Base-by-base conservation (phyloP, 2,797 vertebrate species). In the Avahi laniger region DNA sequence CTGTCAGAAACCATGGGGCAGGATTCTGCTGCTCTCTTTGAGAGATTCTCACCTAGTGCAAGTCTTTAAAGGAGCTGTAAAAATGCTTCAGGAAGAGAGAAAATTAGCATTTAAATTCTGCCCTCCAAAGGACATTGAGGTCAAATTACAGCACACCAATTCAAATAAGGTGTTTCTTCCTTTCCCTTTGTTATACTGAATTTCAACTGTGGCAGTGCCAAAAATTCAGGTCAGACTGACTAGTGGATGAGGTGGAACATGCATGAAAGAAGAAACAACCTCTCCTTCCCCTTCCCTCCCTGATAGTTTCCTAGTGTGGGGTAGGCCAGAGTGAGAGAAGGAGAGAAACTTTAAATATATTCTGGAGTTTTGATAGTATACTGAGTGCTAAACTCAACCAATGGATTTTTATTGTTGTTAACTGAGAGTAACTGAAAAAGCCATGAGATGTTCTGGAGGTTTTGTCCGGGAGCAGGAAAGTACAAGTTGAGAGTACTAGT, bases 41-140 rank as follows among this genome's bases (percentile, higher is more conserved):
- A 93, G 93, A 93, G 43, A 52, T 43, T 82, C 54, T 94, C 22
- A 48, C 20, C 26, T 54, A 11, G 22, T 35, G 4, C 7, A 69
- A 65, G 9, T 86, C 65, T 89, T 94, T 59, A 14, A 80, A 78
- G 30, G 83, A 72, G n/a, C 33, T 69, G 43, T 78, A 94, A 69
- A 92, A 91, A 78, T 63, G 35, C 78, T 84, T 70, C 50, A 65
- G n/a, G 43, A 79, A 91, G 54, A 88, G 33, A 89, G 20, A 93
- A 20, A 81, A 73, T 4, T 52, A 35, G 52, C 7, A 38, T 70
- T 92, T 63, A 89, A 89, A 73, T 91, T 73, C 84, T 86, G 22
- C 43, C n/a, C 13, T 33, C n/a, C 35, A 48, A 82, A 90, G 30
- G 81, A 30, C 41, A 43, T 12, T n/a, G 22, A 57, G 59, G 7